Evolutionary conservation across 1,140 invertebrate genomes (phyloP), one percentile per base, ranked within the genome.

Genomic region (Drosophila miranda): DNA sequence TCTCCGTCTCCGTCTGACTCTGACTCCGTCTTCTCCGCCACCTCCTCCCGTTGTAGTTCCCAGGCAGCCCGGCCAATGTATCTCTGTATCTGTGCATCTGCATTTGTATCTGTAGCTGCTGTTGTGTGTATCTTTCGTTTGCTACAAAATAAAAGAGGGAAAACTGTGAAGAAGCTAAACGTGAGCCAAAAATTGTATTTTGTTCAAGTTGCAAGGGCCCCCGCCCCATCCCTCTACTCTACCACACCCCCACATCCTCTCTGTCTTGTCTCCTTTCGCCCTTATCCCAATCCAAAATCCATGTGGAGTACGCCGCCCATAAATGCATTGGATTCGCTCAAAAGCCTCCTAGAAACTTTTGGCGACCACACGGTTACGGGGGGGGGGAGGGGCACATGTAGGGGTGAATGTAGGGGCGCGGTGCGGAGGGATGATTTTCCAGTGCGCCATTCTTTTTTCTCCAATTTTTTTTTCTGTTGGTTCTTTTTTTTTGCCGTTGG

Each of bases 181-280:
- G 45, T 55, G 55, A 72, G 67, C 59, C 54, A 62, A 77, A 77
- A 71, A 72, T 70, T 53, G 58, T 77, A 77, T 75, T 76, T 71
- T 70, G 59, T 60, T 46, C 52, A 45, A 71, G 51, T 46, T 73
- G 58, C 74, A 58, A 49, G 64, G 74, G 64, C 54, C 51, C 58
- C 54, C 26, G 11, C n/a, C 9, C 16, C 16, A 16, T 16, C 16
- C 16, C 34, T 1, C n/a, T 6, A 3, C 38, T 6, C 42, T 16
- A 11, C 16, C n/a, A 3, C 34, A 3, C n/a, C 2, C n/a, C 30
- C 41, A 14, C 48, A 52, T 6, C 63, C 63, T 14, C 6, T 1
- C 14, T 1, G 1, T 9, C 8, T 3, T 30, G 2, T 9, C 30
- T 30, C 34, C 11, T 38, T 38, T 13, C 34, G 0, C 11, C 2